These are phyloP conservation scores for Caenorhabditis angaria DNA, from an alignment of 2,888 invertebrate genomes.

Conservation along the genomic window DNA sequence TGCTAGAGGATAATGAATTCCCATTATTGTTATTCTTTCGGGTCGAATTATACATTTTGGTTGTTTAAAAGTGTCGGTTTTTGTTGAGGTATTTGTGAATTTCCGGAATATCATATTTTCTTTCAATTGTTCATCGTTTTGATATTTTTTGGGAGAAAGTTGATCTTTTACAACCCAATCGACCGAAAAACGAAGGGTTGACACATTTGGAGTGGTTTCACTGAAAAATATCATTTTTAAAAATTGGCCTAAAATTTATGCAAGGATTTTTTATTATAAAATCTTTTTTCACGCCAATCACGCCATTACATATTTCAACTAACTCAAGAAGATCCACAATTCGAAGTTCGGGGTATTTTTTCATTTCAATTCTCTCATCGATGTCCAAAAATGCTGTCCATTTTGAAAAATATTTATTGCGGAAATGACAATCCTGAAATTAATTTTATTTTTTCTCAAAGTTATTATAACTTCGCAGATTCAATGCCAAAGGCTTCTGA, in stretches of 20 bases:
- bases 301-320: not conserved
- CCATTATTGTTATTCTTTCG: conserved; percentile 5
- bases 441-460: conserved; percentile 17
- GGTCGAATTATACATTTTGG: conserved; percentile 18
- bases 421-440: conserved; percentile 28
- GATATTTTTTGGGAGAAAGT: conserved; percentile 6
- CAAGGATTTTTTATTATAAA: conserved; percentile 1
- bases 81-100: conserved; percentile 3
- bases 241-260: too few relatives aligned
- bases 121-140: conserved; percentile 8
- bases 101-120: conserved; percentile 8
- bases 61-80: not conserved
- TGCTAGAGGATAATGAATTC: conserved; percentile 10
- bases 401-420: conserved; percentile 17
- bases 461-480: too few relatives aligned
- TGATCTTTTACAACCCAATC: conserved; percentile 7
- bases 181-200: conserved; percentile 1
- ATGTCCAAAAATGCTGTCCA: conserved; percentile 23
- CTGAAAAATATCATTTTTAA: too few relatives aligned
- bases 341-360: not conserved
- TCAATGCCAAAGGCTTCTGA: too few relatives aligned
- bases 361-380: conserved; percentile 20
- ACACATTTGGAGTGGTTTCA: not conserved
- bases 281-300: too few relatives aligned
- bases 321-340: conserved; percentile 11